Evolutionary conservation across 92 coral and sea anemone species (phyloP), one percentile per base, ranked within the genome.

Genomic region (Ricordea florida): DNA sequence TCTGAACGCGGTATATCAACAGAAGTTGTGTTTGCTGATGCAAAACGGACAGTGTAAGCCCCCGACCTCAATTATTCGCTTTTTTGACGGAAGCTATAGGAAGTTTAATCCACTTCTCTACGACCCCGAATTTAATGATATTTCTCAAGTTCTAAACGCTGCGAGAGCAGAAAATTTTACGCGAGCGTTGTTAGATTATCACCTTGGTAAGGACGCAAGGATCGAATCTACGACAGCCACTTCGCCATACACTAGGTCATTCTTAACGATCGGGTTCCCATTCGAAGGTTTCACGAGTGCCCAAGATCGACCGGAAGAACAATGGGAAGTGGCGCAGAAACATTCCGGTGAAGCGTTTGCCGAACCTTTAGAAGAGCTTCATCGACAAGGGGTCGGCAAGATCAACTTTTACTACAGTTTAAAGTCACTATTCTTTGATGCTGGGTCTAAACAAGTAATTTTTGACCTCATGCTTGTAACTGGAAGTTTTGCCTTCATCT

Each of bases 11-110:
- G 52, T 42, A 14, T 89, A 84, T 62, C 86, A 80, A 51, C 60
- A 84, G 10, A 53, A 89, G 58, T 47, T 85, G 11, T 89, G 94
- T 51, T 64, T 78, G 42, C 66, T 84, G 18, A 60, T 57, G 52
- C 46, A 10, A 18, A 55, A 58, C 51, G 38, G 62, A 3, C 31
- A 41, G 0, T 89, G 94, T 53, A 66, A 32, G 30, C 59, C 10
- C 13, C 87, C 94, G 3, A 55, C 81, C 21, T 89, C 94, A 10
- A 50, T 89, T 23, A 67, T 84, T 22, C 67, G 94, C 15, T 84
- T 89, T 45, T 89, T 89, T 53, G 94, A 89, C 25, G 94, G 94
- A 11, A 79, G 80, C 1, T 85, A 83, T 38, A 9, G 35, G 11
- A 50, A 45, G 6, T 9, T 84, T 7, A 46, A 80, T 41, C 85